phyloP scores from a whole-genome alignment of 2,797 vertebrate genomes.

The Galago senegalensis region DNA sequence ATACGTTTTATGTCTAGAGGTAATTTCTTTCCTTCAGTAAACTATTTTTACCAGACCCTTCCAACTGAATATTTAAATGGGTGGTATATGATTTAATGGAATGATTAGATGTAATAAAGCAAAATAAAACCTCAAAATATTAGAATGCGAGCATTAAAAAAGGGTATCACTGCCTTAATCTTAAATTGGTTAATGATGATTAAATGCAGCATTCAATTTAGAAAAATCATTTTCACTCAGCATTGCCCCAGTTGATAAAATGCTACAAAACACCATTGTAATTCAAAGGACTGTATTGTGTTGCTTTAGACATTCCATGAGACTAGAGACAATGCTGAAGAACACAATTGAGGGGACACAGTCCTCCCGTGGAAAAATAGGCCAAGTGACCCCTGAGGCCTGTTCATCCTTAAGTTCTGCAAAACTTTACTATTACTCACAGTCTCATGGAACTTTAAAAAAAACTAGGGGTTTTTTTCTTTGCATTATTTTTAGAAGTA shows the following conservation, averaged over 20 bases:
- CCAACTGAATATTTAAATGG: not conserved
- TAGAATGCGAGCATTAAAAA: not conserved
- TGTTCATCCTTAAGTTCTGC: not conserved
- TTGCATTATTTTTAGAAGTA: not conserved
- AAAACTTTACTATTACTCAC: not conserved
- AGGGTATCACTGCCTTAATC: not conserved
- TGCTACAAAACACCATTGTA: not conserved
- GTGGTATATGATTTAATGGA: not conserved
- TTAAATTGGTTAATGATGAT: not conserved
- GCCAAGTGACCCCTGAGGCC: slow-evolving; percentile 20
- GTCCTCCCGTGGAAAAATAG: not conserved
- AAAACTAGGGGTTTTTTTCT: not conserved
- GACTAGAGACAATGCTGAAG: not conserved
- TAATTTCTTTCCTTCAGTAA: slow-evolving; percentile 17
- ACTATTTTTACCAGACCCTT: slow-evolving; percentile 15
- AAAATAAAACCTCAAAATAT: not conserved
- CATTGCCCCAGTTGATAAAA: not conserved
- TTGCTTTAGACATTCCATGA: not conserved
- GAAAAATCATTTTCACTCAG: slow-evolving; percentile 19
- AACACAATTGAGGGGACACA: not conserved
- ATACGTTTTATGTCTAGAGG: not conserved
- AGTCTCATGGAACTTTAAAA: slow-evolving; percentile 50
- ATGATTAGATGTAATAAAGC: not conserved
- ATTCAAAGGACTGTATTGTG: not conserved
- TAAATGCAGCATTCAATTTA: not conserved